A percentile compares a stretch with the other conserved stretches of the same genome.
Conservation (phyloP, 2,888 invertebrate genomes). For the Adela reaumurella region DNA sequence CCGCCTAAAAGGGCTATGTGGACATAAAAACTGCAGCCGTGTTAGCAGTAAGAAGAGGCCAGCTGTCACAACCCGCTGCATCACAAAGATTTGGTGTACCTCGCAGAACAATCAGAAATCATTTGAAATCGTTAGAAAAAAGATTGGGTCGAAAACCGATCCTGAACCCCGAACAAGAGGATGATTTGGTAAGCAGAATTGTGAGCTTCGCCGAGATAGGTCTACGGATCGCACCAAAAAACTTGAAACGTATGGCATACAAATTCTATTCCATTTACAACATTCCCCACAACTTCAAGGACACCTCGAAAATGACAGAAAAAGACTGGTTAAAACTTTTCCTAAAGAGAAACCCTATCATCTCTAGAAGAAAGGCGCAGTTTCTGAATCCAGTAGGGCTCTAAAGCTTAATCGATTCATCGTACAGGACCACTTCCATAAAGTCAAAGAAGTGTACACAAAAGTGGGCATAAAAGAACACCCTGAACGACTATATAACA, state of each 20-base stretch:
- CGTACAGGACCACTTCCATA: constrained; percentile 16
- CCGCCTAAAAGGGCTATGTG: too few relatives aligned
- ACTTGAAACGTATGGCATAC: not conserved
- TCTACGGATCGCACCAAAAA: constrained; percentile 6
- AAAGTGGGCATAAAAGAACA: constrained; percentile 12
- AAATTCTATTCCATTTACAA: constrained; percentile 6
- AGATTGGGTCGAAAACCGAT: not conserved
- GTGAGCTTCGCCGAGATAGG: constrained; percentile 4
- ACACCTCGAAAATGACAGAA: constrained; percentile 9
- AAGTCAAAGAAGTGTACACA: constrained; percentile 13
- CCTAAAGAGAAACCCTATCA: constrained; percentile 12
- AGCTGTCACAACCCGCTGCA: too few relatives aligned
- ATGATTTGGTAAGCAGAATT: constrained; percentile 8
- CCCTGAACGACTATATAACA: constrained; percentile 18
- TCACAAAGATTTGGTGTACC: too few relatives aligned
- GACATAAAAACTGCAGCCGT: too few relatives aligned
- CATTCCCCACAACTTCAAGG: constrained; percentile 9
- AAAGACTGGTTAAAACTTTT: constrained; percentile 14
- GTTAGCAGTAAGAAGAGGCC: too few relatives aligned
- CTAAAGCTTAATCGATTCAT: constrained; percentile 16
- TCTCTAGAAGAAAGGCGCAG: constrained; percentile 15
- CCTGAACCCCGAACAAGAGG: constrained; percentile 7
- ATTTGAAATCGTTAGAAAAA: too few relatives aligned
- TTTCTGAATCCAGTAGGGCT: constrained; percentile 17
- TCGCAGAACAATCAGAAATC: too few relatives aligned